Conservation (phyloP, 1,140 invertebrate genomes). For the Heliconius congener region DNA sequence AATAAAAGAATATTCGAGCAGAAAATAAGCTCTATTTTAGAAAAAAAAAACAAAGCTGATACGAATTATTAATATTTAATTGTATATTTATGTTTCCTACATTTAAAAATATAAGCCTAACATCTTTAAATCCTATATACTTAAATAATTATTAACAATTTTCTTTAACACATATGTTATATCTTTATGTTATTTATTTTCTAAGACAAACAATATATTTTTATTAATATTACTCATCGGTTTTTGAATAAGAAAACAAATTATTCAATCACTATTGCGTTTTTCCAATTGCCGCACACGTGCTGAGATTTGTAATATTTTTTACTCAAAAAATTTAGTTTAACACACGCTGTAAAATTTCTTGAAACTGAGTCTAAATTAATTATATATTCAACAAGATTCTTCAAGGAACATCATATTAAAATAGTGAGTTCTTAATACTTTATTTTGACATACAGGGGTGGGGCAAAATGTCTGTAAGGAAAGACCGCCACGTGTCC, state of each 20-base stretch:
- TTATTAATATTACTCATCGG: constrained; percentile 24
- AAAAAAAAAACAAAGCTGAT: no score
- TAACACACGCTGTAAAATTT: constrained; percentile 53
- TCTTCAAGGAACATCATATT: constrained; percentile 46
- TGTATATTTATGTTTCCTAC: no score
- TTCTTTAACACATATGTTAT: not conserved
- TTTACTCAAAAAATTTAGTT: constrained; percentile 63
- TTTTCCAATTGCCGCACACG: constrained; percentile 77
- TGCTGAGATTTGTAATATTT: constrained; percentile 78
- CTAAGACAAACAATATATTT: not conserved
- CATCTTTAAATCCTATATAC: no score
- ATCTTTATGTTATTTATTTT: not conserved
- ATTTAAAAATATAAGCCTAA: no score
- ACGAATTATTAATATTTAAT: no score
- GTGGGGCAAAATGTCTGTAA: constrained; percentile 75
- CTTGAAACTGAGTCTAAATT: constrained; percentile 43
- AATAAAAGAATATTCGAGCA: no score
- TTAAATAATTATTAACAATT: not conserved
- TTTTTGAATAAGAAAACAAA: constrained; percentile 35
- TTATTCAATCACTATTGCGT: constrained; percentile 57
- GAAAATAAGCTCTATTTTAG: no score
- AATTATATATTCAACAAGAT: constrained; percentile 26
- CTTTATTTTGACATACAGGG: constrained; percentile 73
- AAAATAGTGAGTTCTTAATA: constrained; percentile 62
- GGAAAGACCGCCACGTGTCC: constrained; percentile 77